A percentile compares a stretch with the other conserved stretches of the same genome.
Evolutionary conservation across 2,888 invertebrate species (phyloP).

Genomic region (Drosophila koepferae): DNA sequence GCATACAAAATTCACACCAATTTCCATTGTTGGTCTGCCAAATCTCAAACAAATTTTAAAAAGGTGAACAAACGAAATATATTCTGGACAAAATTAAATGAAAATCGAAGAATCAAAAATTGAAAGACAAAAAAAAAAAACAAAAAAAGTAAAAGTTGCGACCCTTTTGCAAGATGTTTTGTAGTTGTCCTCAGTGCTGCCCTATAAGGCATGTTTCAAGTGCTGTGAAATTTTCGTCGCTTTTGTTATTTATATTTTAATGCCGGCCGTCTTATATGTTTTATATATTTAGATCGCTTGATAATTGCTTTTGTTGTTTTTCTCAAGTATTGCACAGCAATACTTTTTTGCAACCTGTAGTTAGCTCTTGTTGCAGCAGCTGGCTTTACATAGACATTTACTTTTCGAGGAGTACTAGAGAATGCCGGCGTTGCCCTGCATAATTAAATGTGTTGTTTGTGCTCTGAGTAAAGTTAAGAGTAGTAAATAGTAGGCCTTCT

Average conservation of each 20-base stretch:
- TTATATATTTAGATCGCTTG: neutral
- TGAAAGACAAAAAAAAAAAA: conserved; percentile 44
- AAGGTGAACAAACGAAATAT: conserved; percentile 56
- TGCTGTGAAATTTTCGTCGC: conserved; percentile 34
- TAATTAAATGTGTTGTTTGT: neutral
- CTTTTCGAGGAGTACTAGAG: neutral
- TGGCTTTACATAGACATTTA: conserved; percentile 11
- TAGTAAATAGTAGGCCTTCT: neutral
- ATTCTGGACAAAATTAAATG: neutral
- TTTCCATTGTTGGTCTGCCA: conserved; percentile 24
- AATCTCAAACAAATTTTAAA: conserved; percentile 28
- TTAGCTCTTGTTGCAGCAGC: conserved; percentile 23
- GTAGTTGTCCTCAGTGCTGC: conserved; percentile 56
- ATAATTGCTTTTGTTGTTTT: conserved; percentile 13
- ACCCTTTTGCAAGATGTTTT: conserved; percentile 33
- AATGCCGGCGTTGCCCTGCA: neutral
- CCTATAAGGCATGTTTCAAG: conserved; percentile 44
- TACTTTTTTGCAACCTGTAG: conserved; percentile 27
- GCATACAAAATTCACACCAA: conserved; percentile 21
- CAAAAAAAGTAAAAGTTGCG: conserved; percentile 66
- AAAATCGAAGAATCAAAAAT: conserved; percentile 11
- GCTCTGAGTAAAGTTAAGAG: neutral
- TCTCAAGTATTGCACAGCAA: neutral
- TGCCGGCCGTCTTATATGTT: conserved; percentile 7
- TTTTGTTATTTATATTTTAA: neutral